Conservation (phyloP, 2,888 invertebrate species). For the Scrobipalpa atriplicella region DNA sequence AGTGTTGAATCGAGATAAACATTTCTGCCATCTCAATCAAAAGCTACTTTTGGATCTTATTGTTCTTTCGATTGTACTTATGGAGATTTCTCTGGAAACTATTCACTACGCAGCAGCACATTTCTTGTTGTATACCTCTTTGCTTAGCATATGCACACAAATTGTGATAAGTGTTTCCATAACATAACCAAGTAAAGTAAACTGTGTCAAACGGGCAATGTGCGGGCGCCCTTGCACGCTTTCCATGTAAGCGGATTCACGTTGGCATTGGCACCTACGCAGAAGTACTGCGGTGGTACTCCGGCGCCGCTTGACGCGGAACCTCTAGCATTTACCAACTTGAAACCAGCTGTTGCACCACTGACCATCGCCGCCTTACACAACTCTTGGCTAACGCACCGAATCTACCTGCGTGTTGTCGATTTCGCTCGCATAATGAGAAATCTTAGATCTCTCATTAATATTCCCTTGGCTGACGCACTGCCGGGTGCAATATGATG, state of each 20-base stretch:
- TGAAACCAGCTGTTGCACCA: conserved; percentile 41
- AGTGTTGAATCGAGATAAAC: background rate
- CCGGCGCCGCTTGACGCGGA: conserved; percentile 39
- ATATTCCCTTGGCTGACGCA: conserved; percentile 14
- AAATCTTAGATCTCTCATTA: conserved; percentile 35
- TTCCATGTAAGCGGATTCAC: conserved; percentile 41
- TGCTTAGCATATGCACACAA: background rate
- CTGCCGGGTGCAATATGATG: conserved; percentile 29
- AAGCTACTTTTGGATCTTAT: background rate
- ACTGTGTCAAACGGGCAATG: conserved; percentile 2
- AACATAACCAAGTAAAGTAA: conserved; percentile 10
- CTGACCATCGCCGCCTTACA: conserved; percentile 62
- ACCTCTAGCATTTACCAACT: conserved; percentile 47
- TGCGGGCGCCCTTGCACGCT: conserved; percentile 27
- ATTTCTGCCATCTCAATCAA: background rate
- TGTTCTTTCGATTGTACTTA: background rate
- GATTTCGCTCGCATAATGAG: conserved; percentile 42
- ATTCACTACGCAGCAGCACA: background rate
- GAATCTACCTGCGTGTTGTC: conserved; percentile 45
- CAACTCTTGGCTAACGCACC: conserved; percentile 55
- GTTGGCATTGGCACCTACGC: conserved; percentile 50
- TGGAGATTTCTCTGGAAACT: background rate
- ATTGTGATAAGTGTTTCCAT: conserved; percentile 7
- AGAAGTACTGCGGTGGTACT: conserved; percentile 12
- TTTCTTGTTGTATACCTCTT: background rate